phyloP scores from a whole-genome alignment of 1,140 invertebrate genomes.

The Xylocopa sonorina region DNA sequence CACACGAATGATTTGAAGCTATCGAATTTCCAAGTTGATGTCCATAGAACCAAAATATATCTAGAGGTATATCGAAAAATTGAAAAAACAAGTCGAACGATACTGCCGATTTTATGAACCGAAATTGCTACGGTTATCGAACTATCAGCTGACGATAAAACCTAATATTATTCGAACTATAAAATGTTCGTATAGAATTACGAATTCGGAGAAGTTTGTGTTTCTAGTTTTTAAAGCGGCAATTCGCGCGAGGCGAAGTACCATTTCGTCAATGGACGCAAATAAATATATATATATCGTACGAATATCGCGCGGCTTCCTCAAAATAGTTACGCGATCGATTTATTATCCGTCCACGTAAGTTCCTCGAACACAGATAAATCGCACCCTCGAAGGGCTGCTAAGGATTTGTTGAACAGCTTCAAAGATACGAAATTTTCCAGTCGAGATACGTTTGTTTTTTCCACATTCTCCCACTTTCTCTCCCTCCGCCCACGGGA shows the following conservation, averaged over 20 bases:
- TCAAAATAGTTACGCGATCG: conserved; percentile 3
- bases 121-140: too few species aligned
- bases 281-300: conserved; percentile 12
- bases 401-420: background rate
- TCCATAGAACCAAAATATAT: background rate
- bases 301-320: background rate
- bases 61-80: background rate
- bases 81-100: too few species aligned
- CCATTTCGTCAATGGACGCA: background rate
- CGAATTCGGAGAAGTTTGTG: background rate
- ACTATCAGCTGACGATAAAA: background rate
- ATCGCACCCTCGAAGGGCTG: background rate
- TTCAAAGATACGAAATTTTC: conserved; percentile 28
- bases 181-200: background rate
- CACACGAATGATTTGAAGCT: too few species aligned
- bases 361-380: background rate
- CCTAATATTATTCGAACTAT: background rate
- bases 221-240: background rate
- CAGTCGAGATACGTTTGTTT: conserved; percentile 29
- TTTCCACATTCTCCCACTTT: conserved; percentile 23
- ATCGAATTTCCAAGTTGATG: background rate
- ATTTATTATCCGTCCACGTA: background rate
- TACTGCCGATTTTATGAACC: background rate
- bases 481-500: conserved; percentile 30
- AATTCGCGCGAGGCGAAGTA: background rate